Conservation (phyloP, 2,113 vertebrate genomes). For the Probosciger aterrimus region DNA sequence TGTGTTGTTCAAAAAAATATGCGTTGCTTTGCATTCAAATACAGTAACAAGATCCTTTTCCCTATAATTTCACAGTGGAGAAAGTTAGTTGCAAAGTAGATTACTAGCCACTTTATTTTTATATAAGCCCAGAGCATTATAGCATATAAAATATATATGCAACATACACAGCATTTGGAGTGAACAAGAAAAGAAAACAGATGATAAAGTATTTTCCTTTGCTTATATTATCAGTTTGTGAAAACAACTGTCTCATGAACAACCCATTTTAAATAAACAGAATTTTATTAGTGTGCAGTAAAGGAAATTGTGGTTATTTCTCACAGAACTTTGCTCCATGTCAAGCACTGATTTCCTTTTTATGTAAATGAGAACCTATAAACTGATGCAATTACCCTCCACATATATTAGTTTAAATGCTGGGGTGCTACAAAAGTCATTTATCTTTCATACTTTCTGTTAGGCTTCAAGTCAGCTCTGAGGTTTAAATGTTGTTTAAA, state of each 20-base stretch:
- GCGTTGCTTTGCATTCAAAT: not conserved
- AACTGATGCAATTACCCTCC: not conserved
- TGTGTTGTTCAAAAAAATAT: accelerated
- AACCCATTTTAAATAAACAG: not conserved
- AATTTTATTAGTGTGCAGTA: not conserved
- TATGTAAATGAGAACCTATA: conserved; percentile 26
- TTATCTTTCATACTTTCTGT: conserved; percentile 37
- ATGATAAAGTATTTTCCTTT: not conserved
- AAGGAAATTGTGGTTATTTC: not conserved
- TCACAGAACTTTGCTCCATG: not conserved
- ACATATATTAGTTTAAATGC: not conserved
- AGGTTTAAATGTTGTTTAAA: conserved; percentile 61
- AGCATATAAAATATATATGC: not conserved
- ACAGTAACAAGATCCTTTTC: not conserved
- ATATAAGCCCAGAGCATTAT: not conserved
- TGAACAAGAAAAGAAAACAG: not conserved
- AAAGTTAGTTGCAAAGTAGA: not conserved
- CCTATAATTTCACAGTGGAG: not conserved
- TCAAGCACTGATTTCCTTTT: conserved; percentile 17
- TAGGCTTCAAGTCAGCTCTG: not conserved
- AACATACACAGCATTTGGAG: not conserved
- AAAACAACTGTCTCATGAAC: not conserved
- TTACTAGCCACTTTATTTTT: not conserved
- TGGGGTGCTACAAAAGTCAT: not conserved
- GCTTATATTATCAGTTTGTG: not conserved